Evolutionary conservation across 2,888 invertebrate genomes (phyloP).

Genomic region (Pseudanteris insignis): DNA sequence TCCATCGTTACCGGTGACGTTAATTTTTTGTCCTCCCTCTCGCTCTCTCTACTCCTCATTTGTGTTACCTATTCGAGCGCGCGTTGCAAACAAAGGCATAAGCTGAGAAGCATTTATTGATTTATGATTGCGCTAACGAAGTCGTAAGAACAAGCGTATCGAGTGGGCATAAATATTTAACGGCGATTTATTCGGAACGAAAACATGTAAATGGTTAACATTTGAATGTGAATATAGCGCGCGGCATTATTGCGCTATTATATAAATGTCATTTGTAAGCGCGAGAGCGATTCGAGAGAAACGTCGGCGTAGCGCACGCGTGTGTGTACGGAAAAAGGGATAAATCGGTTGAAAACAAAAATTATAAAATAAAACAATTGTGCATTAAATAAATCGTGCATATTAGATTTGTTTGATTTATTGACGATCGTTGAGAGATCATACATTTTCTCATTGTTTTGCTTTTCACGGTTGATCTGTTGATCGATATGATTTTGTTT

Average conservation of each 20-base stretch:
- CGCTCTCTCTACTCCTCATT: no score
- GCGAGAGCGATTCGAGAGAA: constrained; percentile 10
- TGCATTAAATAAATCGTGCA: no score
- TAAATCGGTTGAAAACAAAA: no score
- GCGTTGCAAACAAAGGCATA: constrained; percentile 32
- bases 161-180: constrained; percentile 32
- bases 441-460: no score
- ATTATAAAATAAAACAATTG: no score
- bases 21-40: constrained; percentile 37
- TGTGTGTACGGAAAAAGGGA: no score
- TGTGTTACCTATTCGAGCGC: constrained; percentile 15
- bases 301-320: no score
- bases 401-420: no score
- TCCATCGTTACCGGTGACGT: constrained; percentile 29
- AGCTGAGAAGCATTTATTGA: constrained; percentile 37
- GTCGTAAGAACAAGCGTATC: constrained; percentile 27
- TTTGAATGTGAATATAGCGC: constrained; percentile 28
- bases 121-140: constrained; percentile 39
- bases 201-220: constrained; percentile 30
- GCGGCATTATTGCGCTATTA: constrained; percentile 21
- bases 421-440: no score
- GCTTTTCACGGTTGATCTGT: no score
- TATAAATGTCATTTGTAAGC: constrained; percentile 34
- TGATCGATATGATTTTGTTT: no score
- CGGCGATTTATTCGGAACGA: constrained; percentile 29